Conservation (phyloP, 2,113 vertebrate species). For the Danionella cerebrum region DNA sequence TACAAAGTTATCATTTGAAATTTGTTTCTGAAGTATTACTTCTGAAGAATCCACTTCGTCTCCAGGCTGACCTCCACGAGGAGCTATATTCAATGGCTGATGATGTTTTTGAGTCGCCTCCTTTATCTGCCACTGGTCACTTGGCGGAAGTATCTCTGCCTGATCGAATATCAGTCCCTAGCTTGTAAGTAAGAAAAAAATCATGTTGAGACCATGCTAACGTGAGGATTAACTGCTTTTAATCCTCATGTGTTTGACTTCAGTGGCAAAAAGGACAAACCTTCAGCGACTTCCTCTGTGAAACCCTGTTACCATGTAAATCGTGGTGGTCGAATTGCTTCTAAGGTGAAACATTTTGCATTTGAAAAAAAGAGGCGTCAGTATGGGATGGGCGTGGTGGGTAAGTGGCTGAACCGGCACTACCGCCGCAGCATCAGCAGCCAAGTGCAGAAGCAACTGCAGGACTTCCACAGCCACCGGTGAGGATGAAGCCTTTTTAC, state of each 20-base stretch:
- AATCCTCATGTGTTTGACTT: not conserved
- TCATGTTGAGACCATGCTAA: too few species aligned
- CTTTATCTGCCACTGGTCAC: constrained; percentile 69
- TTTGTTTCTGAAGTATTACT: too few species aligned
- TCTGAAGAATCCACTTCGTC: too few species aligned
- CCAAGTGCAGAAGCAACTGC: constrained; percentile 83
- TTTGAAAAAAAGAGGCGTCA: constrained; percentile 86
- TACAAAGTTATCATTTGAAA: too few species aligned
- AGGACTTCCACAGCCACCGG: constrained; percentile 88
- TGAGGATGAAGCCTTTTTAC: too few species aligned
- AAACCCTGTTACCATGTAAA: constrained; percentile 33
- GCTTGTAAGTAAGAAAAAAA: constrained; percentile 79
- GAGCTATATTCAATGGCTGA: constrained; percentile 86
- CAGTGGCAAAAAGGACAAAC: constrained; percentile 49
- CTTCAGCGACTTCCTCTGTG: accelerated
- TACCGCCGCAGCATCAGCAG: constrained; percentile 89
- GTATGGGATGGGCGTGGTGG: constrained; percentile 90
- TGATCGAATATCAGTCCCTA: constrained; percentile 50
- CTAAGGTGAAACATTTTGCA: constrained; percentile 86
- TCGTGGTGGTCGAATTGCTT: constrained; percentile 79
- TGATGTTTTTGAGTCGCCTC: constrained; percentile 91
- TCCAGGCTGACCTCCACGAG: constrained; percentile 71
- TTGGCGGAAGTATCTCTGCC: constrained; percentile 53
- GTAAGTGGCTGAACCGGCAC: constrained; percentile 84
- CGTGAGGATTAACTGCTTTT: too few species aligned